Conservation (phyloP, 23 tunicate genomes). For the Halocynthia roretzi region DNA sequence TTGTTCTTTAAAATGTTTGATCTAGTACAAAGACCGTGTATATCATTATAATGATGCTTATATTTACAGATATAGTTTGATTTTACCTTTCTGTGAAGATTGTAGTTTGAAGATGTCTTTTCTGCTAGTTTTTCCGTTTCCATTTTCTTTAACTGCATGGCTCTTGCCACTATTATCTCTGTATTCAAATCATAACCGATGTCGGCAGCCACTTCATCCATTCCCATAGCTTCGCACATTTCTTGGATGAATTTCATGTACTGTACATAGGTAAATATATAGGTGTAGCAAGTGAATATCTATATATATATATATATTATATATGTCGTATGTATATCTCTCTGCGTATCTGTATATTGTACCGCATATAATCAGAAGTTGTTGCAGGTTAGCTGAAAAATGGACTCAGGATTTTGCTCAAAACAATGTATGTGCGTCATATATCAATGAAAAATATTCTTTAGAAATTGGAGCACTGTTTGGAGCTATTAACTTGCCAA, state of each 20-base stretch:
- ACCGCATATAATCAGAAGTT: too few relatives aligned
- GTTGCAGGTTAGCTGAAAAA: neutral
- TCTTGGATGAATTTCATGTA: constrained; percentile 73
- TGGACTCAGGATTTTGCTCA: neutral
- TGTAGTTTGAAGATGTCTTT: constrained; percentile 73
- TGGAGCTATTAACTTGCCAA: neutral
- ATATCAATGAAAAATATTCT: neutral
- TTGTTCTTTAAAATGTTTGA: constrained; percentile 76
- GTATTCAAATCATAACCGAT: constrained; percentile 85
- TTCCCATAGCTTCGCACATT: constrained; percentile 77
- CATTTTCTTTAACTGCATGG: constrained; percentile 69
- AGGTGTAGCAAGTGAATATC: neutral
- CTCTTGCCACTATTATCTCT: constrained; percentile 78
- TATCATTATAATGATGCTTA: neutral
- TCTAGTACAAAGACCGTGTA: constrained; percentile 7
- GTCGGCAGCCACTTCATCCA: constrained; percentile 74
- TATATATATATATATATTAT: too few relatives aligned
- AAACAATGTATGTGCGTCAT: neutral
- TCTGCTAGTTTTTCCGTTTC: constrained; percentile 81
- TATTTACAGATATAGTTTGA: neutral
- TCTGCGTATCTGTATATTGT: too few relatives aligned
- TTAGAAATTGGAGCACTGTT: neutral
- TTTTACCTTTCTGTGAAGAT: constrained; percentile 66
- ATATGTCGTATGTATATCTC: too few relatives aligned
- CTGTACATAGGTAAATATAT: constrained; percentile 17